Evolutionary conservation across 2,888 invertebrate species (phyloP).

Genomic region (Acanthosepion esculentum): DNA sequence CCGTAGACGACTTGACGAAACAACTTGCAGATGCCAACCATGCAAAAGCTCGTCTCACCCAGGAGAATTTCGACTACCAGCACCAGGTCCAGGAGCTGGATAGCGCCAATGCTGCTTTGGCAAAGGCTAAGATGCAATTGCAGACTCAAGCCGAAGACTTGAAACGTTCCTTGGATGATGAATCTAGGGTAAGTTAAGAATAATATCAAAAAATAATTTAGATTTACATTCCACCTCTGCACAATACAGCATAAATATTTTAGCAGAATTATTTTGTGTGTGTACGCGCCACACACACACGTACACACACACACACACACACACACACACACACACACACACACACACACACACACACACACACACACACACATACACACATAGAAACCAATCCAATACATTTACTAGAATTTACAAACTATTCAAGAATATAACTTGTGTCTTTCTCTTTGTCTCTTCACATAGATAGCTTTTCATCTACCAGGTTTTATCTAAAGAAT

Average conservation of each 20-base stretch:
- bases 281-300: too few relatives aligned
- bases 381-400: not conserved
- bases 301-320: not conserved
- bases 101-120: conserved; percentile 96
- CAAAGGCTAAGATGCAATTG: conserved; percentile 83
- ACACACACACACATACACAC: not conserved
- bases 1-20: conserved; percentile 93
- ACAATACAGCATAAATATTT: too few relatives aligned
- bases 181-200: conserved; percentile 66
- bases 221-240: not conserved
- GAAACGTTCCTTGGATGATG: conserved; percentile 73
- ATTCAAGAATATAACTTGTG: too few relatives aligned
- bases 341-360: not conserved
- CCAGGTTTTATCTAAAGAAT: too few relatives aligned
- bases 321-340: not conserved
- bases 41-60: conserved; percentile 91
- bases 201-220: not conserved
- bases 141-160: conserved; percentile 71
- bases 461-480: too few relatives aligned
- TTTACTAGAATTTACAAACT: not conserved
- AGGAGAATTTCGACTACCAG: conserved; percentile 78
- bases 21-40: conserved; percentile 77
- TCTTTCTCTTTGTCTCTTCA: too few relatives aligned
- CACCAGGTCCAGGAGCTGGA: conserved; percentile 92
- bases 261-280: not conserved